A percentile compares a stretch with the other conserved stretches of the same genome.
Evolutionary conservation across 2,888 invertebrate species (phyloP).

Genomic region (Bombyx huttoni): DNA sequence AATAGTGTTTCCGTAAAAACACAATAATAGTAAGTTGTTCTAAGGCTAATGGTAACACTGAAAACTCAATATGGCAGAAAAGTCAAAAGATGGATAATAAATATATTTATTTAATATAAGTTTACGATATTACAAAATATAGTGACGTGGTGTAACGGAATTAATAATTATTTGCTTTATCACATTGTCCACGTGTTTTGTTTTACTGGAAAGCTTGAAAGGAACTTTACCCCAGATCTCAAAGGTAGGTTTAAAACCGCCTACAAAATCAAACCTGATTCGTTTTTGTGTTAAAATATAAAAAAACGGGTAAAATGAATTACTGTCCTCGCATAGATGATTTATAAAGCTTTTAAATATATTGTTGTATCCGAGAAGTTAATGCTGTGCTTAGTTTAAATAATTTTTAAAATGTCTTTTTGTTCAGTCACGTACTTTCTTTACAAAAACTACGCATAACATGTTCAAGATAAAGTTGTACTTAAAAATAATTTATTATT

Average conservation of each 20-base stretch:
- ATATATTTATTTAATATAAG: conserved; percentile 27
- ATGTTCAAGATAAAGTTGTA: neutral
- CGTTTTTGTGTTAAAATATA: conserved; percentile 32
- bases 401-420: neutral
- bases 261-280: conserved; percentile 48
- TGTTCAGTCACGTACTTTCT: neutral
- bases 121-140: conserved; percentile 34
- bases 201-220: conserved; percentile 13
- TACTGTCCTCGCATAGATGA: neutral
- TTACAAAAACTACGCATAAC: neutral
- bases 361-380: neutral
- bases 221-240: conserved; percentile 1
- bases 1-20: neutral
- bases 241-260: conserved; percentile 55
- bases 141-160: conserved; percentile 60
- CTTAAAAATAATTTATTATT: too few relatives aligned
- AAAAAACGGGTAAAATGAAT: neutral
- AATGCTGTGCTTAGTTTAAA: neutral
- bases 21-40: neutral
- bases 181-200: conserved; percentile 1
- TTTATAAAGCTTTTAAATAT: neutral
- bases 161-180: conserved; percentile 7
- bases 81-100: conserved; percentile 15
- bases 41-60: conserved; percentile 16
- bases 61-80: conserved; percentile 58